Percentiles rank a stretch among this genome's conserved stretches.
phyloP scores from a whole-genome alignment of 2,113 vertebrate species.

The Tragelaphus scriptus region DNA sequence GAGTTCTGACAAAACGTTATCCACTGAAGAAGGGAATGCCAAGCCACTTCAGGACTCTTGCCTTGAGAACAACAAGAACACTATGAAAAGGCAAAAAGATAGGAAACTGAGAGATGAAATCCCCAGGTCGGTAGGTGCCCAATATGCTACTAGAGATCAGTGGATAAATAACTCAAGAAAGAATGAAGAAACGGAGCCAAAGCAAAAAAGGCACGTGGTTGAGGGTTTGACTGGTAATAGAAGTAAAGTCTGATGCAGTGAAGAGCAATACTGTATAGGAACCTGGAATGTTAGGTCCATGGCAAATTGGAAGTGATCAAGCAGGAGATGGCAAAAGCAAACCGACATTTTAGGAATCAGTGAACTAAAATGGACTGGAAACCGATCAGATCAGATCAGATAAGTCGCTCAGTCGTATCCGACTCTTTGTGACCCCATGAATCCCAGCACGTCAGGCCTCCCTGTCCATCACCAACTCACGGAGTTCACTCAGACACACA shows the following conservation, averaged over 20 bases:
- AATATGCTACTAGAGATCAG: neutral
- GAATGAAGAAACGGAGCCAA: neutral
- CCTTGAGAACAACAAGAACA: neutral
- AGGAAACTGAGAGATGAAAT: neutral
- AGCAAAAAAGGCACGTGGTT: rapidly evolving
- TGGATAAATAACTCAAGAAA: neutral
- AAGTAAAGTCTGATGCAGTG: neutral
- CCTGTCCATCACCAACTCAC: too few relatives aligned
- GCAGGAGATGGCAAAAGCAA: neutral
- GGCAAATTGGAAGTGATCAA: neutral
- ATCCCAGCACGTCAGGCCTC: too few relatives aligned
- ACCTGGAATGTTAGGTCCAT: neutral
- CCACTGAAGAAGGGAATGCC: neutral
- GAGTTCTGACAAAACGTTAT: neutral
- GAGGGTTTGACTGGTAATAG: neutral
- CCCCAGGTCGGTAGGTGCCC: neutral
- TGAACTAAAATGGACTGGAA: neutral
- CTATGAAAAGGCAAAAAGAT: neutral
- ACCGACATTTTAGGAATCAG: neutral
- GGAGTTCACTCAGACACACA: too few relatives aligned
- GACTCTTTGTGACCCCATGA: too few relatives aligned
- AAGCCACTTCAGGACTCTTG: neutral
- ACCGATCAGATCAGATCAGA: too few relatives aligned
- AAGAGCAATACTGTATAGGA: neutral
- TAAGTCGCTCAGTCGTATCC: too few relatives aligned